Base-by-base conservation (phyloP, 2,113 vertebrate genomes). In the Acanthochromis polyacanthus region DNA sequence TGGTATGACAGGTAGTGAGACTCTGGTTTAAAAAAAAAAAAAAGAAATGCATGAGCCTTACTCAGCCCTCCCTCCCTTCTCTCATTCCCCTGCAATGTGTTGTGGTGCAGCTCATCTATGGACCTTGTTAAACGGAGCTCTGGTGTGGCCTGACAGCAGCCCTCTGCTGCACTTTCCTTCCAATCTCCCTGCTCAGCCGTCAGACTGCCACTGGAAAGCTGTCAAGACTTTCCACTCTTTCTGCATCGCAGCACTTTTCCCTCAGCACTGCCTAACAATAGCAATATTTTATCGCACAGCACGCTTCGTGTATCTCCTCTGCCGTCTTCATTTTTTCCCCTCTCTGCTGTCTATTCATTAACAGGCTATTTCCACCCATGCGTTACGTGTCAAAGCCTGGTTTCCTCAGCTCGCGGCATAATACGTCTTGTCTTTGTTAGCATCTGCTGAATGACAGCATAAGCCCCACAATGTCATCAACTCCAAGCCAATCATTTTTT, bases 71-170 rank as follows among this genome's bases (percentile, higher is more conserved):
- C 57, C 50, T 60, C 66, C 78, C 40, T 74, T 67, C 60, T 71
- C 81, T 82, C 84, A 83, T 89, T 88, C 78, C 77, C 69, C 61
- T 80, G 84, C 90, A 85, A 81, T 78, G 85, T 91, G 82, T 86
- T 88, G 80, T 74, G 75, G 87, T 85, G 87, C 89, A 82, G 88
- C 91, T 92, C 90, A 85, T 93, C 90, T 88, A 78, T 88, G 92
- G 91, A 91, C 92, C 93, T 93, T 93, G 93, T 94, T 94, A 95
- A 94, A 93, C 73, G 87, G 86, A 92, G 91, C 91, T 89, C 82
- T 91, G 92, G 89, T 91, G 91, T 90, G 89, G 91, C 92, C 90
- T 94, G 92, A 94, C 94, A 94, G 93, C 88, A 89, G 89, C 88
- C 94, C 91, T 91, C 92, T 88, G 90, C 90, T 92, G 90, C 89